Conservation (phyloP, 2,797 vertebrate species). For the Myoxocephalus aenaeus region DNA sequence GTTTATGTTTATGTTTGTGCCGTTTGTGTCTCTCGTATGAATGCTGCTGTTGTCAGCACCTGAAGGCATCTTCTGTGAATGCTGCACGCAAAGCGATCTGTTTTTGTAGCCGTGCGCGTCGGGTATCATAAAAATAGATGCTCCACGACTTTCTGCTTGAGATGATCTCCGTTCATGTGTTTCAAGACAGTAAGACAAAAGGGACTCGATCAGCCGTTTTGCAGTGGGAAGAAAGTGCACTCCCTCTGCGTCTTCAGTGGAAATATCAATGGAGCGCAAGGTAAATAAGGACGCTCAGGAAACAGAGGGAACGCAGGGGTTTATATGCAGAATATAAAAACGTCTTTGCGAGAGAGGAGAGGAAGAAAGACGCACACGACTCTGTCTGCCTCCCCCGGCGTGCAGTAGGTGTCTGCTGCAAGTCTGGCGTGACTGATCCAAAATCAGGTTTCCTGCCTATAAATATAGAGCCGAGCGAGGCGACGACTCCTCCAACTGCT, state of each 20-base stretch:
- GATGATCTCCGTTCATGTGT: neutral
- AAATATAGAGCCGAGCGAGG: slow-evolving; percentile 60
- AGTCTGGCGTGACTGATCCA: slow-evolving; percentile 70
- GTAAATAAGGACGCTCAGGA: slow-evolving; percentile 16
- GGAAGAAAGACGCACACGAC: slow-evolving; percentile 1
- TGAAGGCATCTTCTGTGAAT: neutral
- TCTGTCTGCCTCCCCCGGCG: slow-evolving; percentile 13
- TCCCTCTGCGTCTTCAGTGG: neutral
- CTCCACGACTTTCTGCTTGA: neutral
- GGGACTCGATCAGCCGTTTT: slow-evolving; percentile 1
- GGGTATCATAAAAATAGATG: neutral
- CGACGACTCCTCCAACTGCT: slow-evolving; percentile 44
- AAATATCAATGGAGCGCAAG: slow-evolving; percentile 14
- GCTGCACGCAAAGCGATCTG: neutral
- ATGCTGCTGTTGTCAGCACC: neutral
- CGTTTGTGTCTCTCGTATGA: neutral
- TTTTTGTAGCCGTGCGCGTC: neutral
- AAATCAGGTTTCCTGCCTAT: slow-evolving; percentile 68
- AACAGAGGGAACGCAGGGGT: slow-evolving; percentile 1
- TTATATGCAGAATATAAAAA: slow-evolving; percentile 22
- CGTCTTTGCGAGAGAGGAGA: slow-evolving; percentile 22
- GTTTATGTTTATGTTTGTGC: neutral
- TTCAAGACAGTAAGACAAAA: neutral
- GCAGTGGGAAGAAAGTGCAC: neutral
- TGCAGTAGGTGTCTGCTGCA: slow-evolving; percentile 61